Conservation (phyloP, 1,140 invertebrate genomes). For the Leptonema lineaticorne region DNA sequence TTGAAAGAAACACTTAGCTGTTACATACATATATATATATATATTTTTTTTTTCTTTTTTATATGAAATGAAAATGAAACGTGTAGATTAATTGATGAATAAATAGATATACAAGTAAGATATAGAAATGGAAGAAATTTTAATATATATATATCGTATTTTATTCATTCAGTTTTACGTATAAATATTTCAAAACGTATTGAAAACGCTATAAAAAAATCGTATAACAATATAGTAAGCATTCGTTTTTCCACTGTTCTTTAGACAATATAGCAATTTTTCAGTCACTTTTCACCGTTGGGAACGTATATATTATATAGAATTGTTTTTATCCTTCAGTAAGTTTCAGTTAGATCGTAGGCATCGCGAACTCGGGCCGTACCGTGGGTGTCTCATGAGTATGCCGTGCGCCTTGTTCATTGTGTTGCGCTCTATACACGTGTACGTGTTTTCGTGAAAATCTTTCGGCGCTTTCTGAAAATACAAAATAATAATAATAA, state of each 20-base stretch:
- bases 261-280: too few relatives aligned
- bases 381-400: not conserved
- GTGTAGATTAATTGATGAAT: too few relatives aligned
- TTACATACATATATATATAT: not conserved
- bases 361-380: not conserved
- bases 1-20: too few relatives aligned
- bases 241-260: too few relatives aligned
- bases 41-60: not conserved
- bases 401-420: not conserved
- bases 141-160: too few relatives aligned
- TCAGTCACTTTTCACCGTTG: not conserved
- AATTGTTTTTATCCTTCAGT: not conserved
- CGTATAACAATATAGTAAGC: too few relatives aligned
- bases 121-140: too few relatives aligned
- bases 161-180: too few relatives aligned
- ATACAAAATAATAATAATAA: too few relatives aligned
- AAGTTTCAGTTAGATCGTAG: not conserved
- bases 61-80: not conserved
- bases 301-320: not conserved
- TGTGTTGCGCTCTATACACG: constrained; percentile 18
- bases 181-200: too few relatives aligned
- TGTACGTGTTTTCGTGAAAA: constrained; percentile 27
- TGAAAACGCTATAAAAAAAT: too few relatives aligned
- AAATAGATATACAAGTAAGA: too few relatives aligned
- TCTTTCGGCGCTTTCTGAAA: constrained; percentile 23